A percentile compares a stretch with the other conserved stretches of the same genome.
phyloP scores from a whole-genome alignment of 2,888 invertebrate genomes.

The Amphimallon solstitiale region DNA sequence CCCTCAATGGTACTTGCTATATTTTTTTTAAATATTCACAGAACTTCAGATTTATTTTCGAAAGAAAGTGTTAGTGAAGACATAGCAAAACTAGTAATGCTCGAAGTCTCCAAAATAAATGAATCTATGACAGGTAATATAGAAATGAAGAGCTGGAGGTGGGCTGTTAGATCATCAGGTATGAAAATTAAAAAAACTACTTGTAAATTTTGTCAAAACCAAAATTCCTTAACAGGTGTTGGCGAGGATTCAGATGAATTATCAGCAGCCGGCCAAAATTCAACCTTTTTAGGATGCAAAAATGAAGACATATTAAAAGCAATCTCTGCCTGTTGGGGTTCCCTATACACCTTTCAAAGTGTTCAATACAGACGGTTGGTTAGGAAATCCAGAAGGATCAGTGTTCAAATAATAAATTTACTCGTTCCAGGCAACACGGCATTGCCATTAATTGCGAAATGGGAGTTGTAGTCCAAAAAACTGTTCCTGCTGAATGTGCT shows the following conservation, averaged over 20 bases:
- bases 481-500: constrained; percentile 76
- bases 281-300: constrained; percentile 76
- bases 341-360: constrained; percentile 80
- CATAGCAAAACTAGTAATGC: constrained; percentile 6
- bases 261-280: constrained; percentile 87
- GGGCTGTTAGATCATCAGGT: constrained; percentile 73
- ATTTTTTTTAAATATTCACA: background rate
- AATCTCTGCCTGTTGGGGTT: constrained; percentile 83
- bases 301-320: constrained; percentile 68
- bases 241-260: constrained; percentile 83
- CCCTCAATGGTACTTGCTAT: background rate
- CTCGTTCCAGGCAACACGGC: constrained; percentile 73
- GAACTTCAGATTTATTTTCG: constrained; percentile 28
- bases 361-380: constrained; percentile 78
- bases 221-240: constrained; percentile 65
- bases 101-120: constrained; percentile 1
- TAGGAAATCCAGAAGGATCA: background rate
- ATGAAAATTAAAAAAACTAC: background rate
- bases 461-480: constrained; percentile 83
- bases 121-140: constrained; percentile 26
- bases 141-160: constrained; percentile 61
- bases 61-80: constrained; percentile 22
- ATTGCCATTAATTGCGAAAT: constrained; percentile 75
- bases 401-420: background rate
- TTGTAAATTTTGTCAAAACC: background rate